Evolutionary conservation across 2,888 invertebrate species (phyloP).

Genomic region (Penaeus monodon): DNA sequence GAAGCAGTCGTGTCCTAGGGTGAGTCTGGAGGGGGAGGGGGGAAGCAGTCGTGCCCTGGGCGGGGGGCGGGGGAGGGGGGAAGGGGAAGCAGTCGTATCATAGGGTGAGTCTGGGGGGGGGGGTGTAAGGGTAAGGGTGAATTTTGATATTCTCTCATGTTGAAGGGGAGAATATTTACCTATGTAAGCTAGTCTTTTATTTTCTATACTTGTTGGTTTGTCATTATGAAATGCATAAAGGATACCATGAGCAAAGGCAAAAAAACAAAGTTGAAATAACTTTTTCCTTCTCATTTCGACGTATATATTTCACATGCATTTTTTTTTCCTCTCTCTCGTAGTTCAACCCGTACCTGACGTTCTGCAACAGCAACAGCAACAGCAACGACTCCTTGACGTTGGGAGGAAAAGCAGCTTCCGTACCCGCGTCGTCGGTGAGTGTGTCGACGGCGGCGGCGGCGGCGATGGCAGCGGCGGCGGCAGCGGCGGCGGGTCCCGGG

Average conservation of each 20-base stretch:
- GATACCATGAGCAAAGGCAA: no score
- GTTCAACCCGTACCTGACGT: constrained; percentile 37
- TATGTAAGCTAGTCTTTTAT: no score
- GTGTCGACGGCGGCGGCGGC: constrained; percentile 4
- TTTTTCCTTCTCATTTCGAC: not conserved
- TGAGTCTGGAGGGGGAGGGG: constrained; percentile 66
- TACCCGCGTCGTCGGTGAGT: not conserved
- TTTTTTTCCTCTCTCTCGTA: not conserved
- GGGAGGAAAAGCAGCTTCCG: not conserved
- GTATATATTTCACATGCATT: no score
- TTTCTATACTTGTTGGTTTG: no score
- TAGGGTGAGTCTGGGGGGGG: no score
- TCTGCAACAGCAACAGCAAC: not conserved
- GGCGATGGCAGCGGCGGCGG: not conserved
- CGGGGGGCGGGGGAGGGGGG: not conserved
- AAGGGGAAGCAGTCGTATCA: not conserved
- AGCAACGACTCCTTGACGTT: constrained; percentile 3
- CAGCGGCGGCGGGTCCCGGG: not conserved
- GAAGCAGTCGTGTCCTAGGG: constrained; percentile 72
- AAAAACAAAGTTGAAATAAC: not conserved
- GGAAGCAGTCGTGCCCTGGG: constrained; percentile 70
- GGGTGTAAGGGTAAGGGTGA: no score
- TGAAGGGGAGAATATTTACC: no score
- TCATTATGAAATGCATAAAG: no score
- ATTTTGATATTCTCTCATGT: no score